Evolutionary conservation across 1,140 invertebrate genomes (phyloP), one percentile per base, ranked within the genome.

Genomic region (Dendrolimus punctatus): DNA sequence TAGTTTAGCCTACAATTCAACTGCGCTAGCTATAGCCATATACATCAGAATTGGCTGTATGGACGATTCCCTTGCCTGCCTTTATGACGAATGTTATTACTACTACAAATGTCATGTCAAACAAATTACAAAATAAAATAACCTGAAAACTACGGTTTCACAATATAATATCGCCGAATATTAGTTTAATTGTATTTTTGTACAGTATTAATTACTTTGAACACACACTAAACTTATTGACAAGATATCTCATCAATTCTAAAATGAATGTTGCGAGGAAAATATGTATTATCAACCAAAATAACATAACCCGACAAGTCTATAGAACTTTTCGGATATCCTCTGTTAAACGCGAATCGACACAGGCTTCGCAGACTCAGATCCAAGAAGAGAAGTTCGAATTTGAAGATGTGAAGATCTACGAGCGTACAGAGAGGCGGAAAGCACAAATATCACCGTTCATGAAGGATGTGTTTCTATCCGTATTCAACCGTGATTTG

Each of bases 381-480:
- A 68, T 83, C 5, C 61, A 74, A 70, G 81, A 85, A 52, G 83
- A 84, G 46, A 84, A 83, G 53, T 86, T 75, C 47, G 67, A 78
- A 51, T 86, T 86, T 37, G 83, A 86, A 70, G 83, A 86, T 47
- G 46, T 86, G 6, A 82, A 80, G 57, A 70, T 78, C 39, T 6
- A 78, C 40, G 83, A 83, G 51, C 73, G 83, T 7, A 54, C 55
- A 0, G 80, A 83, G 36, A 70, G 73, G 4, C 58, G 78, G 36
- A 81, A 83, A 57, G 52, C 68, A 0, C 64, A 74, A 65, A 86
- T 86, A 8, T 54, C 70, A 8, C 91, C 92, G 0, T 93, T 93
- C 60, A 89, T 85, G 38, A 93, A 92, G 66, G 88, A 91, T 69
- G 64, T 93, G 3, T 90, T 92, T 53, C n/a, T 90, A 2, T 91